Base-by-base conservation (phyloP, 92 coral and sea anemone species). In the Phenganax subtilis region DNA sequence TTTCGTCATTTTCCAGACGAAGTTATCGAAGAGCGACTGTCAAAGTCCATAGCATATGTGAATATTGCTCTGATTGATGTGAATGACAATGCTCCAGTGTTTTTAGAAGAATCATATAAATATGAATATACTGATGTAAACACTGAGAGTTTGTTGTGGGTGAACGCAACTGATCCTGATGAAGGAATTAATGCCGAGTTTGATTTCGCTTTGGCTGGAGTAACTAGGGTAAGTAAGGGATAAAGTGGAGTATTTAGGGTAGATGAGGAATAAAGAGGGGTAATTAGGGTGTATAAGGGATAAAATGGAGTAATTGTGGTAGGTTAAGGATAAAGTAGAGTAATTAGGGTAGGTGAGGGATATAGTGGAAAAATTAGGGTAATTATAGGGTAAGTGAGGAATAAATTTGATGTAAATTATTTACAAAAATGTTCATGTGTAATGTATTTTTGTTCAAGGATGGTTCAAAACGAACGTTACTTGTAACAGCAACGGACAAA, bases 1-100 rank as follows among this genome's bases (percentile, higher is more conserved):
- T 64, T 64, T 17, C 10, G 8, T 12, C 70, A 29, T 29, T 68
- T 30, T 29, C 54, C 47, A 88, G 97, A 82, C 71, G 92, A 90
- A 55, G 90, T 87, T 9, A 81, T 86, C 55, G 11, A 61, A 0
- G 92, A 84, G 1, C 75, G 31, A 56, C 75, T 84, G 5, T 84
- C 92, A 3, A 73, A 84, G 8, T 87, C 98, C 9, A 57, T 81
- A 28, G 97, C 97, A 51, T 54, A 85, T 11, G 97, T 94, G 52
- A 87, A 89, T 84, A 76, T 94, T 54, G 74, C 67, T 10, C 87
- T 94, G 1, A 76, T 80, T 14, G 98, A 94, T 77, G 79, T 81
- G 53, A 94, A 94, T 80, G 98, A 94, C 81, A 92, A 92, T 54
- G 85, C 98, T 6, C 98, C 98, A 15, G 81, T 65, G 64, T 94